Percentiles rank a stretch among this genome's conserved stretches.
These are phyloP conservation scores for Channallabes apus DNA, from an alignment of 2,797 vertebrate species.

Conservation along the genomic window DNA sequence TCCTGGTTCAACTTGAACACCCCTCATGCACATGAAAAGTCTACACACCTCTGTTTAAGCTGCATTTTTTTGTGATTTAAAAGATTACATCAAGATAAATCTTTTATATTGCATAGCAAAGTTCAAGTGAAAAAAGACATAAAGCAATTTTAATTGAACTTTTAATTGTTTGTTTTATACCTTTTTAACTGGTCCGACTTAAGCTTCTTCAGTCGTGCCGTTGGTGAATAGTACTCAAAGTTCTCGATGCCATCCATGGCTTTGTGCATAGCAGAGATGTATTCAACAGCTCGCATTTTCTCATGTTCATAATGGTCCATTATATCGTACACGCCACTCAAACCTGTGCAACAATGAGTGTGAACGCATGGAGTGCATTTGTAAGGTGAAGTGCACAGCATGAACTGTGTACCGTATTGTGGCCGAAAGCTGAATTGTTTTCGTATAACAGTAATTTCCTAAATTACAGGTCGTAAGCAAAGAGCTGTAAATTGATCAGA, in stretches of 20 bases:
- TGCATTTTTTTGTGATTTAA: background rate
- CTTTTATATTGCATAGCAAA: background rate
- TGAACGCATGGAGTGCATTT: background rate
- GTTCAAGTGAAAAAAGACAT: background rate
- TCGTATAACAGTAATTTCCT: background rate
- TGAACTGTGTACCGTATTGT: background rate
- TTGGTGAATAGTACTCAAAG: constrained; percentile 74
- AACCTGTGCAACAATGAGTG: constrained; percentile 58
- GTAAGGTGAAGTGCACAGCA: background rate
- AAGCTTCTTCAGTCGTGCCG: constrained; percentile 62
- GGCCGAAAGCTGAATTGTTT: background rate
- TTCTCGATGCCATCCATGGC: constrained; percentile 76
- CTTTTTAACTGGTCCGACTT: constrained; percentile 65
- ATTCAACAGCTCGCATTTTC: constrained; percentile 70
- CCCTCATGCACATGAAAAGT: background rate
- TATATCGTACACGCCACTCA: constrained; percentile 76
- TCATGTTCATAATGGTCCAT: constrained; percentile 77
- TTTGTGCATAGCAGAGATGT: constrained; percentile 77
- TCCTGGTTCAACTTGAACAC: too few relatives aligned
- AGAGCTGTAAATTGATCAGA: background rate
- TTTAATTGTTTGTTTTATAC: constrained; percentile 35
- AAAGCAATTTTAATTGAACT: background rate
- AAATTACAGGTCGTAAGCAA: background rate
- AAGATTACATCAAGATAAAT: background rate
- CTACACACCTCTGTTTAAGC: background rate